These are phyloP conservation scores for Orius laevigatus DNA, from an alignment of 1,140 invertebrate species.

Conservation along the genomic window DNA sequence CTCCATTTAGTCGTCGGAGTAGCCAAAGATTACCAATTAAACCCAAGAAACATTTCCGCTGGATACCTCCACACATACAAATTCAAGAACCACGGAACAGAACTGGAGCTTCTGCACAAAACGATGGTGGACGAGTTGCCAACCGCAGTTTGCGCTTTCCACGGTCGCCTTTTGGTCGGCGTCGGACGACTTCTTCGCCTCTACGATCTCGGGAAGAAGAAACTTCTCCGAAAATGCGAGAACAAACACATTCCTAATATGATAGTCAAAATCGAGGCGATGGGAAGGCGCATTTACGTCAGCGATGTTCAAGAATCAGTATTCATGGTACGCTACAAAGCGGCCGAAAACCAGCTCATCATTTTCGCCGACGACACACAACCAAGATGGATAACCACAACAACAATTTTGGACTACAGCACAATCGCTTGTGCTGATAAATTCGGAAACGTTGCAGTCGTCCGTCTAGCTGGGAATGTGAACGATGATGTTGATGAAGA, in stretches of 20 bases:
- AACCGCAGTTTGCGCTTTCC: slow-evolving; percentile 74
- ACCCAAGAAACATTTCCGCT: slow-evolving; percentile 59
- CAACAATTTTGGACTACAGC: slow-evolving; percentile 88
- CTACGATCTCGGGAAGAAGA: slow-evolving; percentile 96
- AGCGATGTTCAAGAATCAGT: slow-evolving; percentile 95
- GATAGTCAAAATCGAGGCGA: slow-evolving; percentile 82
- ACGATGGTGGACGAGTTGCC: slow-evolving; percentile 91
- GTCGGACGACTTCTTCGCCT: slow-evolving; percentile 82
- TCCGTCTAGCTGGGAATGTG: slow-evolving; percentile 72
- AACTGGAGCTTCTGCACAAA: slow-evolving; percentile 82
- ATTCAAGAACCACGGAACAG: slow-evolving; percentile 44
- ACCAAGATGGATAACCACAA: slow-evolving; percentile 88
- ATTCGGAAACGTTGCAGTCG: slow-evolving; percentile 92
- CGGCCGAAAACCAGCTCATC: slow-evolving; percentile 91
- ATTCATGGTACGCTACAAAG: slow-evolving; percentile 82
- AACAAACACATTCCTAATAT: slow-evolving; percentile 96
- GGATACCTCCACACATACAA: slow-evolving; percentile 81
- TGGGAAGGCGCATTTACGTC: slow-evolving; percentile 86
- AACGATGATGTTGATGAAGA: slow-evolving; percentile 98
- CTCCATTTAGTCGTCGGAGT: slow-evolving; percentile 68
- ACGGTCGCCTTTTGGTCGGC: slow-evolving; percentile 80
- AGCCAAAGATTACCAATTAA: slow-evolving; percentile 77
- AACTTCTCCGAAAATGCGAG: slow-evolving; percentile 93
- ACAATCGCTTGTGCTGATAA: slow-evolving; percentile 94
- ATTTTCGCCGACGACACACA: slow-evolving; percentile 97